phyloP scores from a whole-genome alignment of 2,797 vertebrate genomes.

The Fundulus diaphanus region DNA sequence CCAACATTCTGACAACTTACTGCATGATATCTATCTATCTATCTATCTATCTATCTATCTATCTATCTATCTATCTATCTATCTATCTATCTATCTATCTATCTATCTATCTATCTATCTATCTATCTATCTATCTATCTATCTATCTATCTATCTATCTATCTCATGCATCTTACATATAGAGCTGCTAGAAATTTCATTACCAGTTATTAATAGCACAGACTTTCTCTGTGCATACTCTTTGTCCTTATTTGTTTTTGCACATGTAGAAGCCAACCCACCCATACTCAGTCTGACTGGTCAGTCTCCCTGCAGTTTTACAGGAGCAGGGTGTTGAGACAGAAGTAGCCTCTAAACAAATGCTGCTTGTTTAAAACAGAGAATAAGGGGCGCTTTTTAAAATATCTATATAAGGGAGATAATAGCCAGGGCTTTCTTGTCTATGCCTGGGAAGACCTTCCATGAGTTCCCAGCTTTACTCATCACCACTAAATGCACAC shows the following conservation, averaged over 20 bases:
- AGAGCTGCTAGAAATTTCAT: background rate
- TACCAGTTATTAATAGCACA: background rate
- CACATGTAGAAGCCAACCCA: background rate
- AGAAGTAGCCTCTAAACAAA: too few species aligned
- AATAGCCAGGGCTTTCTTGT: background rate
- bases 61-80: slow-evolving; percentile 37
- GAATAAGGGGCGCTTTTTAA: background rate
- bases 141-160: background rate
- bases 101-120: slow-evolving; percentile 11
- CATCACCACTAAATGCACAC: background rate
- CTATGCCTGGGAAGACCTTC: background rate
- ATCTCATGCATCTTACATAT: background rate
- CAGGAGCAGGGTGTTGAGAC: background rate
- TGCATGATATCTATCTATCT: slow-evolving; percentile 56
- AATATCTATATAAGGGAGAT: background rate
- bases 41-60: slow-evolving; percentile 44
- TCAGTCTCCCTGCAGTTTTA: background rate
- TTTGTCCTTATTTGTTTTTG: background rate
- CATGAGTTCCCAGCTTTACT: background rate
- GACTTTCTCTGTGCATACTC: background rate
- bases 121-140: slow-evolving; percentile 7
- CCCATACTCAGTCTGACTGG: background rate
- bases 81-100: slow-evolving; percentile 18
- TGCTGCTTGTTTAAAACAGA: too few species aligned
- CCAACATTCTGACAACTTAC: slow-evolving; percentile 35